Evolutionary conservation across 2,888 invertebrate genomes (phyloP).

Genomic region (Oegoconia quadripuncta): DNA sequence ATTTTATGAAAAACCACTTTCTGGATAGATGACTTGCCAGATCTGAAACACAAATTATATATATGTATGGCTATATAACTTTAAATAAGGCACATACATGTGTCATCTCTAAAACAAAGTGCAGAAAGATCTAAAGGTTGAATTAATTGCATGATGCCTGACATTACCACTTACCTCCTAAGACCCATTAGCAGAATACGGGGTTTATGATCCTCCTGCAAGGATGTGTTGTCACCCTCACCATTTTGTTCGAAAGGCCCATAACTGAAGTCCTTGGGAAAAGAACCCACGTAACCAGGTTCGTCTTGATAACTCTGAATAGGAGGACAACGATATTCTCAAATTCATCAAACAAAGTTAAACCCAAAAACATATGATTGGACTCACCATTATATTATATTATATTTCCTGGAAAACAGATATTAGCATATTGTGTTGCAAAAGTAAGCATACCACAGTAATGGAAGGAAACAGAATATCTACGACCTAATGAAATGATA

Average conservation of each 20-base stretch:
- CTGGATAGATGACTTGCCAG: slow-evolving; percentile 99
- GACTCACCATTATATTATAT: too few species aligned
- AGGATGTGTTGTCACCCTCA: slow-evolving; percentile 80
- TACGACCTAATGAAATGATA: too few species aligned
- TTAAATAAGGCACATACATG: neutral
- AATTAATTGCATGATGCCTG: neutral
- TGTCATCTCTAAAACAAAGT: too few species aligned
- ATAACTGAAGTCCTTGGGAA: slow-evolving; percentile 96
- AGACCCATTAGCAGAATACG: slow-evolving; percentile 97
- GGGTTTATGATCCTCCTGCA: slow-evolving; percentile 90
- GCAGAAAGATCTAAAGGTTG: too few species aligned
- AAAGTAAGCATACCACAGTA: too few species aligned
- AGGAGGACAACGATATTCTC: slow-evolving; percentile 2
- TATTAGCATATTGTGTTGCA: too few species aligned
- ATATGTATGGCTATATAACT: neutral
- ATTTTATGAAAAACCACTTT: slow-evolving; percentile 99
- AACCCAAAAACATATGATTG: neutral
- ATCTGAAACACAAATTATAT: slow-evolving; percentile 81
- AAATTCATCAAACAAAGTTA: neutral
- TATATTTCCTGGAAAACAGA: too few species aligned
- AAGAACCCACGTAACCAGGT: slow-evolving; percentile 79
- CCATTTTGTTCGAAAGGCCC: slow-evolving; percentile 91
- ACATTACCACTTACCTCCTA: slow-evolving; percentile 84
- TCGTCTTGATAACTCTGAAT: slow-evolving; percentile 78
- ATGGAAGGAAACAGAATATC: too few species aligned